Conservation (phyloP, 2,113 vertebrate species). For the Turdus rufiventris region DNA sequence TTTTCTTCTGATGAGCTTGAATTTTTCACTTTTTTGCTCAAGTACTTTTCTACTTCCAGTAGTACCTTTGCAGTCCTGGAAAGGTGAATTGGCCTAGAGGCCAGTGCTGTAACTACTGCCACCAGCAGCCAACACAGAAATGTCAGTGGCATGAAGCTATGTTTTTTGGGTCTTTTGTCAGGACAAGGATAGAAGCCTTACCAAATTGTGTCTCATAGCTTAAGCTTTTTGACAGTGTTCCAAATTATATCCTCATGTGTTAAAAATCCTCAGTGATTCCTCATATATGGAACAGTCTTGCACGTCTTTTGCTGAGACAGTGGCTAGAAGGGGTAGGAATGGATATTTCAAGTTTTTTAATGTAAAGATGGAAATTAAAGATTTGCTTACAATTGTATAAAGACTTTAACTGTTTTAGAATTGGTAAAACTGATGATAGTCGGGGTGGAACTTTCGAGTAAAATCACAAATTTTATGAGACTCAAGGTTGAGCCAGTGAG, state of each 20-base stretch:
- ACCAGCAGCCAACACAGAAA: neutral
- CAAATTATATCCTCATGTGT: neutral
- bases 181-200: neutral
- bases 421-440: neutral
- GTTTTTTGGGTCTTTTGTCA: neutral
- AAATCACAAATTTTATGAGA: neutral
- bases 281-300: fast-evolving
- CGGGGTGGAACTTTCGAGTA: neutral
- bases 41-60: neutral
- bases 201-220: neutral
- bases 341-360: neutral
- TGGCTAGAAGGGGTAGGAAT: neutral
- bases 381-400: neutral
- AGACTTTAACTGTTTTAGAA: neutral
- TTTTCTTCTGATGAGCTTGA: neutral
- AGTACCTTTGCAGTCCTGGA: neutral
- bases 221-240: neutral
- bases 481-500: neutral
- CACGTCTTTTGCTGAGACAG: neutral
- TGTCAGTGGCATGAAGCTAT: neutral
- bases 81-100: neutral
- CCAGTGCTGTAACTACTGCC: neutral
- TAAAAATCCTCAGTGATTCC: neutral
- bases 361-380: neutral
- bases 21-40: neutral